Evolutionary conservation across 1,140 invertebrate genomes (phyloP), one percentile per base, ranked within the genome.

Genomic region (Ladona fulva): DNA sequence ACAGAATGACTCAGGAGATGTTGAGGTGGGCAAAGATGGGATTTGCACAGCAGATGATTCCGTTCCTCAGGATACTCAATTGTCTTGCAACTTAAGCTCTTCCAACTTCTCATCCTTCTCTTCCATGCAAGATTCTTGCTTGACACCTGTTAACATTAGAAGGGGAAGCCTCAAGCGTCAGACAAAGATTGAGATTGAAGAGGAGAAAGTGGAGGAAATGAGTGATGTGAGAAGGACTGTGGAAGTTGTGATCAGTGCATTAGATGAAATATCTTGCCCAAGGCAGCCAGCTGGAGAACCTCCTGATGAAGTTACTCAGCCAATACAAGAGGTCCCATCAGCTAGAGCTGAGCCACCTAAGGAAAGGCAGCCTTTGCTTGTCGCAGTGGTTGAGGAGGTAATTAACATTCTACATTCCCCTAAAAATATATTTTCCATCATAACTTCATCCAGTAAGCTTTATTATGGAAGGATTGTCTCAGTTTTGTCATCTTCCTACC

Each of bases 141-240:
- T 66, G 5, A 19, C 52, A 1, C n/a, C 52, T 66, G 16, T 5
- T 3, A 66, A 12, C 52, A 66, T 66, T 66, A 66, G 80, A 16
- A 77, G 78, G 16, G 75, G 80, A 44, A 80, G 80, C 37, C 42
- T 80, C 12, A 79, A 80, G 59, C 76, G 80, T 16, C 80, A 80
- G 76, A 25, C 75, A 37, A 73, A 75, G 75, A 59, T 79, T 59
- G 66, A 76, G 24, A 77, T 80, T 42, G 78, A 80, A 37, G 79
- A 75, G 5, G 44, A 29, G 12, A 66, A 19, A 12, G 52, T 66
- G 12, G 52, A 66, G 14, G 16, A 16, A 6, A 12, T 22, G 14
- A 22, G 52, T 66, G 52, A 6, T 3, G 52, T 37, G 29, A 37
- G 14, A 19, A 19, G 14, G 52, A 22, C 52, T 6, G 52, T 12